phyloP scores from a whole-genome alignment of 2,888 invertebrate species.

The Scaeva pyrastri region DNA sequence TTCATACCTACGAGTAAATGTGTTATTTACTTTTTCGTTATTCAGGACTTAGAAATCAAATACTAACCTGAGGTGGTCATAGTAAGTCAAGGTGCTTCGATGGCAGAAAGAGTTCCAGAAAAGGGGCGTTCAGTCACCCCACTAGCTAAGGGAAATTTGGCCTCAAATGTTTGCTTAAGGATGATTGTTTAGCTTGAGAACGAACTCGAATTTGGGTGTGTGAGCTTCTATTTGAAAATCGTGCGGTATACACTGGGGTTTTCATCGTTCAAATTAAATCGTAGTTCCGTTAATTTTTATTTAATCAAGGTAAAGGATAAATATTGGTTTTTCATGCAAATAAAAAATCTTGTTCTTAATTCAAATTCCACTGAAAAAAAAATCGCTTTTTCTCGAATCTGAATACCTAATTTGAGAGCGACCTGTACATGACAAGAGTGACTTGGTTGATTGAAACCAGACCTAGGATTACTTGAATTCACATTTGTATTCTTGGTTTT shows the following conservation, averaged over 20 bases:
- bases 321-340: too few species aligned
- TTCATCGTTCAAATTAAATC: too few species aligned
- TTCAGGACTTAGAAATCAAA: slow-evolving; percentile 34
- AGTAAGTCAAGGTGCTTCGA: background rate
- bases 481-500: too few species aligned
- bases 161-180: background rate
- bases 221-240: slow-evolving; percentile 6
- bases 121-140: slow-evolving; percentile 9
- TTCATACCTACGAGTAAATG: background rate
- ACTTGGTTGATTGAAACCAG: too few species aligned
- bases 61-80: background rate
- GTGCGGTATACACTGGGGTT: slow-evolving; percentile 19
- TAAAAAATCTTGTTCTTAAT: too few species aligned
- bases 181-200: background rate
- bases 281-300: too few species aligned
- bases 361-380: too few species aligned
- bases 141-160: background rate
- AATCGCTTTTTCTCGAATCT: too few species aligned
- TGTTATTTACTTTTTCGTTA: slow-evolving; percentile 55
- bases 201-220: background rate
- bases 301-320: too few species aligned
- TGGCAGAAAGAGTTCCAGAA: background rate
- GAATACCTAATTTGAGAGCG: too few species aligned
- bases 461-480: too few species aligned
- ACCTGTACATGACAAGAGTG: too few species aligned